Evolutionary conservation across 2,113 vertebrate genomes (phyloP), one percentile per base, ranked within the genome.

Genomic region (Pedetes capensis): DNA sequence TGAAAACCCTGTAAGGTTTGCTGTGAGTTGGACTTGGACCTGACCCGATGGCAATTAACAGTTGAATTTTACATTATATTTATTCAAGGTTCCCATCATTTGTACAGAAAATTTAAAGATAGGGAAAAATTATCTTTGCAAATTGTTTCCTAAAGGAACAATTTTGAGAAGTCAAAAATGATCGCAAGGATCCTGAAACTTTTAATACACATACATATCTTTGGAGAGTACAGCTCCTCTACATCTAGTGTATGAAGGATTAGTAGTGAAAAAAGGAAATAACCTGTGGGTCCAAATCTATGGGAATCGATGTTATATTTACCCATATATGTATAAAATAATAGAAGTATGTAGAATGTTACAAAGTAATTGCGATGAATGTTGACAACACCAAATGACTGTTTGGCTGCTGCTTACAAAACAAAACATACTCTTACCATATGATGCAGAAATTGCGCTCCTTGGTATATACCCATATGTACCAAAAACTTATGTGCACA

Each of bases 71-170:
- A 80, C 37, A 80, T 37, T 92, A 47, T 87, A 85, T 82, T 82
- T 94, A 63, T 49, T 92, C 51, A 69, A 69, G 32, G 25, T 55
- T 75, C 39, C 22, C 64, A 95, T 10, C 3, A 85, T 64, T 75
- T 76, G 25, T 34, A 69, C 6, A 66, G n/a, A 82, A 89, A 85
- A 87, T 53, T 78, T 76, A 87, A 92, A 76, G 32, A 75, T 17
- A 89, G 51, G 25, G 51, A 53, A 66, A 87, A 93, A 72, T 78
- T 78, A 92, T 53, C 49, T 87, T 80, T 91, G 44, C 12, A 64
- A 97, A 82, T 75, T 79, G 80, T n/a, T 72, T 87, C 47, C n/a
- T 59, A 80, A 91, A 76, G 37, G 5, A 78, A 55, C 93, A 71
- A 87, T 84, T 85, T 69, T 68, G 39, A 34, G 59, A 87, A 57